Percentiles rank a stretch among this genome's conserved stretches.
These are phyloP conservation scores for Syrista parreyssii DNA, from an alignment of 2,888 invertebrate species.

Conservation along the genomic window DNA sequence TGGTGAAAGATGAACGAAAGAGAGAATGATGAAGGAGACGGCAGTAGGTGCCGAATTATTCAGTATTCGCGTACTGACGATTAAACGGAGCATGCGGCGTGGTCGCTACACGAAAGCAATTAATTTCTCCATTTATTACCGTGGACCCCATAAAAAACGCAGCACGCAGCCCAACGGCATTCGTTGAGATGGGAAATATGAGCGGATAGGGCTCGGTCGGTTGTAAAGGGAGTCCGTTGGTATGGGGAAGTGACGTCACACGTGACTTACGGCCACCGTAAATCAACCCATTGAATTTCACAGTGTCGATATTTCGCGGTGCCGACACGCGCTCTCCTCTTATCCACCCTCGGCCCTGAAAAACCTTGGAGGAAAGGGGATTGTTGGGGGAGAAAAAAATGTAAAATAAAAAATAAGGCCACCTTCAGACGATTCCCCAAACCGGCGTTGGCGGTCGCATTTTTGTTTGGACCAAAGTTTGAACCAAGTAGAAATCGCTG, in stretches of 20 bases:
- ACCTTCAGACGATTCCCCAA: not conserved
- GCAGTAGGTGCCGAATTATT: not conserved
- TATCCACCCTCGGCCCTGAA: not conserved
- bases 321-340: constrained; percentile 9
- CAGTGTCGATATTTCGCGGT: constrained; percentile 50
- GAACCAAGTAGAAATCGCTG: no score
- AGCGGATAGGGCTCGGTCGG: constrained; percentile 24
- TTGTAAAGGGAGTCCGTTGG: constrained; percentile 22
- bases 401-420: not conserved
- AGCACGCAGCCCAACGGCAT: constrained; percentile 24
- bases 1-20: not conserved
- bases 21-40: not conserved
- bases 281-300: constrained; percentile 58
- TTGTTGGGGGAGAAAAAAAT: constrained; percentile 10
- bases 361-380: constrained; percentile 12
- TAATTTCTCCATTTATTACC: constrained; percentile 49
- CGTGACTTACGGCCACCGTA: constrained; percentile 55
- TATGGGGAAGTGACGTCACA: constrained; percentile 38
- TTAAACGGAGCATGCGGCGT: constrained; percentile 1
- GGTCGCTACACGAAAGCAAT: constrained; percentile 29
- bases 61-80: not conserved
- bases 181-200: constrained; percentile 26
- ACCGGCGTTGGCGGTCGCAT: constrained; percentile 12
- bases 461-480: not conserved
- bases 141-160: constrained; percentile 22